phyloP scores from a whole-genome alignment of 2,888 invertebrate species.

The Nemoura dubitans region DNA sequence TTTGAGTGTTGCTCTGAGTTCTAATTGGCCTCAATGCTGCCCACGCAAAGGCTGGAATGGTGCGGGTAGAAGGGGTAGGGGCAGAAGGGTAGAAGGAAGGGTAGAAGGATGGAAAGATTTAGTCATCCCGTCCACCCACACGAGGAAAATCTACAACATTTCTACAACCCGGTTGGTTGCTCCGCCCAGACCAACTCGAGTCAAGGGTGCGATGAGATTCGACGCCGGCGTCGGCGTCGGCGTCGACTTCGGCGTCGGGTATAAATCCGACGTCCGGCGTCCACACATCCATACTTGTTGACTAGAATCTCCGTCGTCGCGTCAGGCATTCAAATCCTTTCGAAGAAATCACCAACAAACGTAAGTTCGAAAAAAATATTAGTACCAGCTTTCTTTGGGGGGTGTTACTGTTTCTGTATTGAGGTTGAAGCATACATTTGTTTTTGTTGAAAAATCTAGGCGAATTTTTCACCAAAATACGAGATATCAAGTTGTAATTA shows the following conservation, averaged over 20 bases:
- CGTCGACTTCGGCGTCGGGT: not conserved
- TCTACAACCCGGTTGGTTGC: not conserved
- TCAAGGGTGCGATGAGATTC: not conserved
- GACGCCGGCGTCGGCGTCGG: constrained; percentile 1
- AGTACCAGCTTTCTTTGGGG: too few species aligned
- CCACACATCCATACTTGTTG: constrained; percentile 7
- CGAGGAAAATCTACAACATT: not conserved
- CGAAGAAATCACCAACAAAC: not conserved
- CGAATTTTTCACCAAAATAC: too few species aligned
- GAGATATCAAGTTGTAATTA: too few species aligned
- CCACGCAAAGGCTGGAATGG: not conserved
- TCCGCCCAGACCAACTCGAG: not conserved
- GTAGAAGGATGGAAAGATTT: not conserved
- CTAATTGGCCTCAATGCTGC: not conserved
- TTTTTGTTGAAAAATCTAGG: too few species aligned
- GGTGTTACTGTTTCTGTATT: too few species aligned
- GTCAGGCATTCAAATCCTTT: not conserved
- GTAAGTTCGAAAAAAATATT: too few species aligned
- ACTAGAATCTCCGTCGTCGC: not conserved
- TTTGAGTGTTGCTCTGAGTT: not conserved
- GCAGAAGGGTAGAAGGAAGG: not conserved
- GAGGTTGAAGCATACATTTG: too few species aligned
- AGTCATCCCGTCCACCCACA: not conserved
- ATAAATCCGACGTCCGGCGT: not conserved
- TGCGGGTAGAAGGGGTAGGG: constrained; percentile 8